phyloP scores from a whole-genome alignment of 2,113 vertebrate genomes.

The Tympanuchus pallidicinctus region DNA sequence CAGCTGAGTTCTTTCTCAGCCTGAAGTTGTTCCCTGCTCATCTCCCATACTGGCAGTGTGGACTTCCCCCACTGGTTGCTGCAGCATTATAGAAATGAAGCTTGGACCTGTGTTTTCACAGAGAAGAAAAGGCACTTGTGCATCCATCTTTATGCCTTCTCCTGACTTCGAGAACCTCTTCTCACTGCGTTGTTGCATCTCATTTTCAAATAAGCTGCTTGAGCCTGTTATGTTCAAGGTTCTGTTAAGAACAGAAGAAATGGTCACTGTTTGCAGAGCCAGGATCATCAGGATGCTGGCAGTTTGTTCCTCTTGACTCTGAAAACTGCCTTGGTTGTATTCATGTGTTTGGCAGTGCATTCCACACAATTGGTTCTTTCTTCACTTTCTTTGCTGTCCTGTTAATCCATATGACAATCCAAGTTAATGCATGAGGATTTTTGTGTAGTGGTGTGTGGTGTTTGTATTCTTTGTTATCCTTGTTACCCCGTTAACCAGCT shows the following conservation, averaged over 20 bases:
- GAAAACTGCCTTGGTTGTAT: background rate
- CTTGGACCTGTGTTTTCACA: background rate
- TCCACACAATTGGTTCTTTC: background rate
- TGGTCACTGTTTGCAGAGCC: background rate
- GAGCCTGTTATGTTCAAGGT: background rate
- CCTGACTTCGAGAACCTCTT: background rate
- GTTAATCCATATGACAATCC: background rate
- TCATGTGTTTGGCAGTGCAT: background rate
- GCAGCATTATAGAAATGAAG: background rate
- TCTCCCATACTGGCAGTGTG: background rate
- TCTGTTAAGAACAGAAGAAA: background rate
- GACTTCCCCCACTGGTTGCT: background rate
- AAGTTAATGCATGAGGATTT: background rate
- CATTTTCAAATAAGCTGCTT: background rate
- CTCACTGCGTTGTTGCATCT: background rate
- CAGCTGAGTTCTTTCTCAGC: background rate
- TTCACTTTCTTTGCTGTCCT: background rate
- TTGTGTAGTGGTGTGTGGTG: background rate
- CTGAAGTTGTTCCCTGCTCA: background rate
- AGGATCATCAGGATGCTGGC: background rate
- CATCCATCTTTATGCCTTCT: too few relatives aligned
- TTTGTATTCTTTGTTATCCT: background rate
- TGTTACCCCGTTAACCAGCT: background rate
- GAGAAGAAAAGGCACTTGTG: background rate
- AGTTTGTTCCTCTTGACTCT: background rate